Evolutionary conservation across 2,113 vertebrate genomes (phyloP), one percentile per base, ranked within the genome.

Genomic region (Vicugna pacos): DNA sequence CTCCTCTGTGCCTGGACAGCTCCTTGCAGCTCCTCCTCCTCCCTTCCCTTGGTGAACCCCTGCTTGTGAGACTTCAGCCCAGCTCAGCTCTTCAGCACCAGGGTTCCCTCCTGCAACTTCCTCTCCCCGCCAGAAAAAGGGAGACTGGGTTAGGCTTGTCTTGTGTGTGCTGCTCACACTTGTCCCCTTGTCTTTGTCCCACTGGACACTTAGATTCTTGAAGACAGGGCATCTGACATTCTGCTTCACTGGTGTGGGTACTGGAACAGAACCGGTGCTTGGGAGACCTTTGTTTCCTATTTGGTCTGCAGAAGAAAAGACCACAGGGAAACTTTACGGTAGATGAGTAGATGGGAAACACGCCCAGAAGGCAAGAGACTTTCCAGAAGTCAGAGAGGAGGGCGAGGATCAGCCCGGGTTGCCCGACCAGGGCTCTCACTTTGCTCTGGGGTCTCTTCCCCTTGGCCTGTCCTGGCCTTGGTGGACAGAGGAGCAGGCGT

Each of bases 101-200:
- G 14, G 26, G 42, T 19, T 30, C 32, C 14, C 58, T 46, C 8
- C 69, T 38, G 30, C 10, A 8, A 8, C 17, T 6, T 14, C 12
- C 8, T 6, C 42, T 8, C 22, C 22, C 15, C 22, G 5, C 16
- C n/a, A 1, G 0, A 0, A 10, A 4, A 22, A 15, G 42, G 42
- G 65, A 64, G 24, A 8, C 52, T 24, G 14, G 9, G 30, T 20
- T 28, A 13, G 30, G 13, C 11, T 13, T 60, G 38, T 50, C 42
- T 5, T 5, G 8, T 12, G 13, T 32, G 32, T 9, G 38, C 28
- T 72, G 24, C 72, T 56, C 54, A 35, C 32, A 0, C 19, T 28
- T 2, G 2, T 4, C n/a, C 5, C 6, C 22, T 16, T 22, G 24
- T 15, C n/a, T 76, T 69, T 22, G 42, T 52, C 54, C 11, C 0